A percentile compares a stretch with the other conserved stretches of the same genome.
Conservation (phyloP, 2,113 vertebrate species). For the Odontesthes bonariensis region DNA sequence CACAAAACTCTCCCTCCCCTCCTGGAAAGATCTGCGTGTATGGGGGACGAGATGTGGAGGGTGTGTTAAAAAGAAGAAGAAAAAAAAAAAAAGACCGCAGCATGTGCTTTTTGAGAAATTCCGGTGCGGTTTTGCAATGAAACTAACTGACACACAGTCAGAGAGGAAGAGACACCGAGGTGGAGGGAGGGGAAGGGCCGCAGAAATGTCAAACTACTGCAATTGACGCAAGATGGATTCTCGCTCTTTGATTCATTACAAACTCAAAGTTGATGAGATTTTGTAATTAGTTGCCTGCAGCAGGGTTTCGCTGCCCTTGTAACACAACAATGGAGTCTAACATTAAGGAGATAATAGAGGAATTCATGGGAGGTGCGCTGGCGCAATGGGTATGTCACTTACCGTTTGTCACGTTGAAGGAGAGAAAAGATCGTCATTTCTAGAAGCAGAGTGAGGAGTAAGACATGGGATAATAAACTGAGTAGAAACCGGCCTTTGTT, state of each 20-base stretch:
- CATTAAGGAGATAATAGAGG: slow-evolving; percentile 81
- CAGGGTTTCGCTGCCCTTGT: slow-evolving; percentile 30
- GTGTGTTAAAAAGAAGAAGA: slow-evolving; percentile 38
- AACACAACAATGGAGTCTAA: slow-evolving; percentile 78
- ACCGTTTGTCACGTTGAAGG: slow-evolving; percentile 57
- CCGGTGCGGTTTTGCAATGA: slow-evolving; percentile 81
- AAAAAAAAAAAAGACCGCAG: slow-evolving; percentile 59
- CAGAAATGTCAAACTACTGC: slow-evolving; percentile 60
- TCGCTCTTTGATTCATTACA: slow-evolving; percentile 41
- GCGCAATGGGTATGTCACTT: slow-evolving; percentile 85
- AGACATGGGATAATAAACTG: slow-evolving; percentile 1
- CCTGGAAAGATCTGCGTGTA: not conserved
- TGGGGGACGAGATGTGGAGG: not conserved
- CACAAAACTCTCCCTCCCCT: not conserved
- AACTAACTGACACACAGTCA: slow-evolving; percentile 55
- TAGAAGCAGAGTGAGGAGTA: slow-evolving; percentile 9
- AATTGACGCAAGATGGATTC: slow-evolving; percentile 59
- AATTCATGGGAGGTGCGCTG: slow-evolving; percentile 83
- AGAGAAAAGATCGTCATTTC: slow-evolving; percentile 53
- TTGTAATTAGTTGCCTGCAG: slow-evolving; percentile 52
- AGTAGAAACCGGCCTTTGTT: not conserved
- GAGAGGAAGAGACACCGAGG: slow-evolving; percentile 63
- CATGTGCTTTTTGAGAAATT: slow-evolving; percentile 71
- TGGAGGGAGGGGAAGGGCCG: slow-evolving; percentile 57
- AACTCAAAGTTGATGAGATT: slow-evolving; percentile 22